Evolutionary conservation across 2,113 vertebrate species (phyloP), one percentile per base, ranked within the genome.

Genomic region (Rousettus leschenaultii): DNA sequence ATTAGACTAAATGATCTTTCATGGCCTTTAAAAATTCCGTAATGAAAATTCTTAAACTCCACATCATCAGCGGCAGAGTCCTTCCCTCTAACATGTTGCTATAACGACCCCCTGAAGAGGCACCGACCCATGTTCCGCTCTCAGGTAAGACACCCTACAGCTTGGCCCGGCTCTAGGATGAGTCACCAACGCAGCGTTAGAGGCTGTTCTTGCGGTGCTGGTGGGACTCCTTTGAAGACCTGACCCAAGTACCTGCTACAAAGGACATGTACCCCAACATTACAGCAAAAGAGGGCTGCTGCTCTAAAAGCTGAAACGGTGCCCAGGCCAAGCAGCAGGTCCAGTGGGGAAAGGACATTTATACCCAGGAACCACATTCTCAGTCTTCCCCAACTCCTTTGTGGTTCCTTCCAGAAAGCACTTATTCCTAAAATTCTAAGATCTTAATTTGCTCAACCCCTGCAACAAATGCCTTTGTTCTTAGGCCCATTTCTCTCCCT

Each of bases 1-100:
- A 91, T 95, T 95, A 94, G 35, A 65, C 43, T 86, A 94, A 86
- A 83, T 96, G 61, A 78, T 83, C 94, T 94, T 92, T 94, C 59
- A 92, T 1, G 21, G 63, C 88, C 71, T 80, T 89, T 55, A 95
- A 90, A 66, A 73, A 59, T 73, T 94, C 71, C 80, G 18, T 95
- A 90, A 96, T 84, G 82, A 88, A 96, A 88, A 94, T 61, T 91
- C 86, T 78, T 21, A 70, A 71, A 94, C 63, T 63, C 40, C 43
- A 26, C 93, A 59, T 55, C 61, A 75, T 86, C 85, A 83, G 51
- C 91, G 68, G n/a, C 45, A 73, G 43, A 70, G 89, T 80, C 92
- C 93, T 80, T 78, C 40, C 30, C 85, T 95, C 59, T 93, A 57
- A 75, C 9, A 2, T 93, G 77, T 85, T 96, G 84, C 59, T 96